Evolutionary conservation across 2,888 invertebrate species (phyloP).

Genomic region (Listrodromus nycthemerus): DNA sequence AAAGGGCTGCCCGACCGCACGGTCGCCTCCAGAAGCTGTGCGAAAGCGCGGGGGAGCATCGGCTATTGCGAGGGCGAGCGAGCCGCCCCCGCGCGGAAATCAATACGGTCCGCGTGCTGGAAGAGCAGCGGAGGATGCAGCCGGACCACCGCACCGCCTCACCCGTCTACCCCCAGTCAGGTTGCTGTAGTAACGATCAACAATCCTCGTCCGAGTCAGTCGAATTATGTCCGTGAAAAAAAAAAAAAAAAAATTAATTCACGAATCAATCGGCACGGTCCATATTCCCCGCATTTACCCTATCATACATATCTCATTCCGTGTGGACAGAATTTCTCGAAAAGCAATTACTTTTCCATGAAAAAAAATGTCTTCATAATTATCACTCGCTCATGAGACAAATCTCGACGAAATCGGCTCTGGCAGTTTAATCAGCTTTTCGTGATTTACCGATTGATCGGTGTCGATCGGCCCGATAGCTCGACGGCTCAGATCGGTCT

Average conservation of each 20-base stretch:
- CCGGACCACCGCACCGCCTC: constrained; percentile 60
- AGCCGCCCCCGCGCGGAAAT: constrained; percentile 63
- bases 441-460: constrained; percentile 54
- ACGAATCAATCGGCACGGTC: too few relatives aligned
- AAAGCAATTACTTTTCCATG: too few relatives aligned
- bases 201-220: constrained; percentile 18
- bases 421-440: constrained; percentile 46
- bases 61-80: constrained; percentile 53
- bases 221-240: too few relatives aligned
- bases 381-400: too few relatives aligned
- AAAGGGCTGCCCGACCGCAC: constrained; percentile 50
- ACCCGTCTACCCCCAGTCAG: constrained; percentile 33
- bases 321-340: too few relatives aligned
- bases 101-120: constrained; percentile 66
- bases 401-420: constrained; percentile 33
- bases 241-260: too few relatives aligned
- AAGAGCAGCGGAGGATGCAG: constrained; percentile 64
- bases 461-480: constrained; percentile 43
- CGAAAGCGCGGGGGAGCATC: constrained; percentile 33
- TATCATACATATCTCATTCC: too few relatives aligned
- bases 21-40: constrained; percentile 38
- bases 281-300: too few relatives aligned
- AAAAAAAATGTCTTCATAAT: too few relatives aligned
- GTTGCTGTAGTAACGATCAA: neutral
- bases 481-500: neutral